Evolutionary conservation across 2,888 invertebrate species (phyloP).

Genomic region (Drosophila pseudotalamancana): DNA sequence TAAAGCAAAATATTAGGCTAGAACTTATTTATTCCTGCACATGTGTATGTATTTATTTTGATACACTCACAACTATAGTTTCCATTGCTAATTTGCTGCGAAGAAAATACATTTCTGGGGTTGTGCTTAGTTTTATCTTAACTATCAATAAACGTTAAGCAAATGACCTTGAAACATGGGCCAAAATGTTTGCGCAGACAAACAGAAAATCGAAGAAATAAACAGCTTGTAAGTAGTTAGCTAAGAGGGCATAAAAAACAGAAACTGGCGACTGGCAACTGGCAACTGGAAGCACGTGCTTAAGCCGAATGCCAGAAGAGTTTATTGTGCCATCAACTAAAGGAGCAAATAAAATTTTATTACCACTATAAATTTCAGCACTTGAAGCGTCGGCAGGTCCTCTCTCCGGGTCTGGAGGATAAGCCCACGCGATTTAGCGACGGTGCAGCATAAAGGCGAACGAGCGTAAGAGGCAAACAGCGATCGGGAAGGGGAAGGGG

Average conservation of each 20-base stretch:
- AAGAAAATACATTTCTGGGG: slow-evolving; percentile 20
- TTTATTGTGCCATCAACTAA: slow-evolving; percentile 79
- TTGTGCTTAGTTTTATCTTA: slow-evolving; percentile 17
- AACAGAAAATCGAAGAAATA: slow-evolving; percentile 27
- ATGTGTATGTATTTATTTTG: too few species aligned
- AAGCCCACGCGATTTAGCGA: slow-evolving; percentile 77
- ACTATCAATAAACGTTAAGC: slow-evolving; percentile 24
- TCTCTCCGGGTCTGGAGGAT: slow-evolving; percentile 47
- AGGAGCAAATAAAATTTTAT: slow-evolving; percentile 81
- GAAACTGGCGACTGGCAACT: slow-evolving; percentile 41
- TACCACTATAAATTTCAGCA: slow-evolving; percentile 79
- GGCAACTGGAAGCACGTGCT: slow-evolving; percentile 69
- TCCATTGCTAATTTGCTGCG: background rate
- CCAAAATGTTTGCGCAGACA: slow-evolving; percentile 13
- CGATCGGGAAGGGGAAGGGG: slow-evolving; percentile 31
- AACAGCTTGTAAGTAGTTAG: slow-evolving; percentile 34
- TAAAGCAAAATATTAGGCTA: too few species aligned
- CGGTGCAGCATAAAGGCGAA: slow-evolving; percentile 62
- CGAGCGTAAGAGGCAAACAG: slow-evolving; percentile 44
- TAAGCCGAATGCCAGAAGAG: slow-evolving; percentile 65
- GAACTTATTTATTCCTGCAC: too few species aligned
- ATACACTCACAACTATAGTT: background rate
- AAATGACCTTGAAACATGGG: slow-evolving; percentile 63
- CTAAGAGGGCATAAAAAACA: slow-evolving; percentile 33
- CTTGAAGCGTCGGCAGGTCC: slow-evolving; percentile 70